phyloP scores from a whole-genome alignment of 2,888 invertebrate species.

The Halictus ligatus region DNA sequence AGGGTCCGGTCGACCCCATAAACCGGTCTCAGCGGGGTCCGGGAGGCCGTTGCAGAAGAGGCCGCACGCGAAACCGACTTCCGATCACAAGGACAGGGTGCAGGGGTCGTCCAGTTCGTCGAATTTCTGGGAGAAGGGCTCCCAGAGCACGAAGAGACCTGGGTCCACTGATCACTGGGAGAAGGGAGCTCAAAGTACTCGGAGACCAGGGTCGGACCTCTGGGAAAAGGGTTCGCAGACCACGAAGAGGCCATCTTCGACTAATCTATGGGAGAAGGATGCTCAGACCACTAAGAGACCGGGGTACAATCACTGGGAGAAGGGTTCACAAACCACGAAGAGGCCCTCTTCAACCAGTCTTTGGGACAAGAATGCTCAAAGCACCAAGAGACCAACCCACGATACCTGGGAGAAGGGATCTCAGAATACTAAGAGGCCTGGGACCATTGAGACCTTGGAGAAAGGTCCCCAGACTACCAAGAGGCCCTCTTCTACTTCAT shows the following conservation, averaged over 20 bases:
- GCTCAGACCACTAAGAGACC: constrained; percentile 28
- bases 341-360: background rate
- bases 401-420: constrained; percentile 21
- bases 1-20: constrained; percentile 73
- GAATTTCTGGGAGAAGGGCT: constrained; percentile 51
- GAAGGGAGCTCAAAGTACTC: constrained; percentile 10
- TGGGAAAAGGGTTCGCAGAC: constrained; percentile 56
- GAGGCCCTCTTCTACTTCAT: background rate
- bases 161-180: constrained; percentile 15
- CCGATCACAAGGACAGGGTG: constrained; percentile 65
- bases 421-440: constrained; percentile 26
- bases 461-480: constrained; percentile 34
- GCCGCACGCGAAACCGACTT: constrained; percentile 79
- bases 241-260: constrained; percentile 36
- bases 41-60: constrained; percentile 77
- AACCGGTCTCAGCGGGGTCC: constrained; percentile 66
- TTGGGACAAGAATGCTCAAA: constrained; percentile 22
- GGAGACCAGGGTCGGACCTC: constrained; percentile 32
- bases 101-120: constrained; percentile 41
- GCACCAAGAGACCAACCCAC: constrained; percentile 27
- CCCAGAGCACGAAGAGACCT: constrained; percentile 34
- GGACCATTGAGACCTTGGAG: constrained; percentile 52
- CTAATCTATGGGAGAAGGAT: constrained; percentile 60
- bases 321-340: constrained; percentile 12
- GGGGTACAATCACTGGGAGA: constrained; percentile 7